phyloP scores from a whole-genome alignment of 2,888 invertebrate species.

The Mimumesa dahlbomi region DNA sequence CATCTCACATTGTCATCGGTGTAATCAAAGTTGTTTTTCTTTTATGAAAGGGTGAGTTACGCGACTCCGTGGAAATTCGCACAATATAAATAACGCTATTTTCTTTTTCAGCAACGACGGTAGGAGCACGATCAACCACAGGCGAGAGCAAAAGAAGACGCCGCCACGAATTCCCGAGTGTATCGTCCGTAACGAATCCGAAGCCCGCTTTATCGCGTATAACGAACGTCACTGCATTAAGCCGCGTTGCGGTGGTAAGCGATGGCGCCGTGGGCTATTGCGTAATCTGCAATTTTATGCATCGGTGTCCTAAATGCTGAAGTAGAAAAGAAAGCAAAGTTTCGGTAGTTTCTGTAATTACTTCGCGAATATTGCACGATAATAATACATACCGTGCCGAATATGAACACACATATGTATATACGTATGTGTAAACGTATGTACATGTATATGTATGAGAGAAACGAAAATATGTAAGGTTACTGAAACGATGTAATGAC shows the following conservation, averaged over 20 bases:
- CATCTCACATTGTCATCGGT: neutral
- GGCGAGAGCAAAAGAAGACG: conserved; percentile 35
- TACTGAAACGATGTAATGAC: too few species aligned
- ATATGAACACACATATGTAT: too few species aligned
- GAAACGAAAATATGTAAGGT: neutral
- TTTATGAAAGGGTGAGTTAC: too few species aligned
- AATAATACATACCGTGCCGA: conserved; percentile 32
- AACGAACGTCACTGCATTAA: conserved; percentile 66
- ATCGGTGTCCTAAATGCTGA: conserved; percentile 41
- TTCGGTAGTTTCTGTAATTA: conserved; percentile 60
- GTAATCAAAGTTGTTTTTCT: neutral
- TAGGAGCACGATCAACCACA: conserved; percentile 29
- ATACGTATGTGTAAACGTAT: too few species aligned
- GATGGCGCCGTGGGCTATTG: conserved; percentile 65
- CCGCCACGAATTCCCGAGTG: conserved; percentile 53
- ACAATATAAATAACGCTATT: conserved; percentile 44
- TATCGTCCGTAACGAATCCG: conserved; percentile 43
- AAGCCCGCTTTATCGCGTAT: conserved; percentile 62
- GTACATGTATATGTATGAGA: too few species aligned
- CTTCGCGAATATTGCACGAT: conserved; percentile 54
- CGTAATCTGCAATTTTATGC: conserved; percentile 67
- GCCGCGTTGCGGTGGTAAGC: conserved; percentile 57
- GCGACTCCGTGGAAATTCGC: conserved; percentile 13
- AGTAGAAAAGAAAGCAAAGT: conserved; percentile 58
- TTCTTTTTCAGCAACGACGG: conserved; percentile 24